Evolutionary conservation across 1,140 invertebrate species (phyloP), one percentile per base, ranked within the genome.

Genomic region (Bombus huntii): DNA sequence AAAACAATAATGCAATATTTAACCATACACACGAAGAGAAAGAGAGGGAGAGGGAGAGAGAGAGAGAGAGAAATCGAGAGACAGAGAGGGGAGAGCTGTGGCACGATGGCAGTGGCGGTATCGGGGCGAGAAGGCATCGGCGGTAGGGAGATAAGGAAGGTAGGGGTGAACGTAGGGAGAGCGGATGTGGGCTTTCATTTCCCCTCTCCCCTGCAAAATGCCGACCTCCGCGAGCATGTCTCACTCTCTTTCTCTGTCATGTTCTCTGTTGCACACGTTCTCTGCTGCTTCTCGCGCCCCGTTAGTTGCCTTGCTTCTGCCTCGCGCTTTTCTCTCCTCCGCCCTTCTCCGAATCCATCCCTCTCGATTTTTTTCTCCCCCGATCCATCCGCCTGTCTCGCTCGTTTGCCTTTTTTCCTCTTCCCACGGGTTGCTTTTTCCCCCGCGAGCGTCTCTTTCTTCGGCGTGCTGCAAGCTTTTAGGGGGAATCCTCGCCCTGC

Each of bases 1-100:
- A 94, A 94, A 94, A 95, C 94, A 95, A 94, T 94, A 95, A 95
- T 95, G 94, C 94, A 94, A 95, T 95, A 95, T 94, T 95, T 94
- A 95, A 94, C 93, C 92, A 93, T 94, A 95, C 93, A 95, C 93
- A 94, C 87, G 73, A 76, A 88, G 88, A 80, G 87, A 68, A 75
- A 87, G 89, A 87, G 87, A 82, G 88, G 82, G 81, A 85, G 81
- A 57, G 71, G 57, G 73, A 80, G 75, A 83, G 62, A 34, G 34
- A 83, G 87, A 68, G 73, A 47, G 28, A 62, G 59, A 62, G 59
- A n/a, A 62, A 62, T 47, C 31, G 68, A 22, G 68, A 28, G 77
- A 85, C 85, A 88, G 88, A 70, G 87, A 66, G 81, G 65, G 85
- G 78, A 82, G 72, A 71, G 57, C 44, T 31, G 84, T 44, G 72